Evolutionary conservation across 2,888 invertebrate species (phyloP).

Genomic region (Drosophila villosipedis): DNA sequence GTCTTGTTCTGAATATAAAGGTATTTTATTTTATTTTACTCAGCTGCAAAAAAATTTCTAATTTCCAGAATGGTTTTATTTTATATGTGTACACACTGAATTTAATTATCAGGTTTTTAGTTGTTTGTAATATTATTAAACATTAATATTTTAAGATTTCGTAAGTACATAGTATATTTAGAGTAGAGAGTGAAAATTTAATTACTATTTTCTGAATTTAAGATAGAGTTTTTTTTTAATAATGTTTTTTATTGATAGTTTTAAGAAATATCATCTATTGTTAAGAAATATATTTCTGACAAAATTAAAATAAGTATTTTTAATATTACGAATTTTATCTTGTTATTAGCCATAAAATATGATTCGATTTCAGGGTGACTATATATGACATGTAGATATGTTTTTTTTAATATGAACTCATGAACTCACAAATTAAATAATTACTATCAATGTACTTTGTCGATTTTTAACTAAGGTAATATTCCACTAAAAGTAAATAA

Average conservation of each 20-base stretch:
- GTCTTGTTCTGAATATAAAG: too few relatives aligned
- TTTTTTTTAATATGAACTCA: background rate
- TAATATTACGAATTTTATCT: background rate
- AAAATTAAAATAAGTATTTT: background rate
- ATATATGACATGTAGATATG: background rate
- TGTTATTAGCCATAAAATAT: rapidly evolving
- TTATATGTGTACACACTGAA: too few relatives aligned
- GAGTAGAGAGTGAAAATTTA: too few relatives aligned
- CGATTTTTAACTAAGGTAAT: background rate
- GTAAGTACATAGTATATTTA: too few relatives aligned
- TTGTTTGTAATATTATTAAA: background rate
- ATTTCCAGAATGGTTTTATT: background rate
- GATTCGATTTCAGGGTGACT: background rate
- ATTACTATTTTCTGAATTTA: background rate
- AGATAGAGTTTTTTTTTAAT: background rate
- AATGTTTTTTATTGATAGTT: background rate
- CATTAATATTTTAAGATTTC: background rate
- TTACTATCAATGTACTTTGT: background rate
- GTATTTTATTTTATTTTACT: too few relatives aligned
- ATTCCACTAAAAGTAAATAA: background rate
- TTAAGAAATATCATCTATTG: background rate
- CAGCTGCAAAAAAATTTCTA: rapidly evolving
- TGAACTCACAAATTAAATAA: background rate
- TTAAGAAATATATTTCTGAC: background rate
- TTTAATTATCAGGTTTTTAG: too few relatives aligned